Evolutionary conservation across 2,113 vertebrate genomes (phyloP), one percentile per base, ranked within the genome.

Genomic region (Pomatorhinus ruficollis): DNA sequence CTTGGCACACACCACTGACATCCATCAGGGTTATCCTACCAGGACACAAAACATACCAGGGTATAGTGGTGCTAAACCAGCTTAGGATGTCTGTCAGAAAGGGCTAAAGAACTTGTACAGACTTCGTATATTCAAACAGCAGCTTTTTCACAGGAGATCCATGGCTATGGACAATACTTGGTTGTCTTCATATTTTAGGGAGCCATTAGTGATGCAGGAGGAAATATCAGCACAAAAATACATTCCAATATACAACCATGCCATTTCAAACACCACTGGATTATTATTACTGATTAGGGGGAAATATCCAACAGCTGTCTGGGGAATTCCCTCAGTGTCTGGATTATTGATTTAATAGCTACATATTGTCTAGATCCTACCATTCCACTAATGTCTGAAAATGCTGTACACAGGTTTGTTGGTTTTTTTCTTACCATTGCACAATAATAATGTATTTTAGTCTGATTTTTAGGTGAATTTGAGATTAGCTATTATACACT

Each of bases 321-420:
- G 72, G 76, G 84, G 86, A 93, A 95, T 91, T 84, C 72, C 90
- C 89, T 89, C 5, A 0, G 28, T 50, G 53, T 86, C 86, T 87
- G 96, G 92, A 92, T 95, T 96, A 97, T 75, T 90, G 71, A 90
- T 96, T 96, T 94, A 96, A 94, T 84, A 96, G 79, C 88, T 72
- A 81, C 53, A 82, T 68, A 63, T 68, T 89, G 74, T 92, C 93
- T 89, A 81, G 63, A 86, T 64, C 71, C 76, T 63, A 66, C 25
- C 30, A 61, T 63, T 90, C 70, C 70, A 83, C n/a, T 83, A 40
- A 63, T 64, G 60, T 83, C 49, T 81, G 87, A 56, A 93, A 94
- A 88, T 70, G 14, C 31, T 64, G 30, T 54, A 65, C 47, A 37
- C 44, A 11, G 70, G 22, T 56, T 35, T 64, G 31, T 68, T 45